These are phyloP conservation scores for Megaceryle maxima DNA, from an alignment of 2,113 vertebrate genomes.

Conservation along the genomic window DNA sequence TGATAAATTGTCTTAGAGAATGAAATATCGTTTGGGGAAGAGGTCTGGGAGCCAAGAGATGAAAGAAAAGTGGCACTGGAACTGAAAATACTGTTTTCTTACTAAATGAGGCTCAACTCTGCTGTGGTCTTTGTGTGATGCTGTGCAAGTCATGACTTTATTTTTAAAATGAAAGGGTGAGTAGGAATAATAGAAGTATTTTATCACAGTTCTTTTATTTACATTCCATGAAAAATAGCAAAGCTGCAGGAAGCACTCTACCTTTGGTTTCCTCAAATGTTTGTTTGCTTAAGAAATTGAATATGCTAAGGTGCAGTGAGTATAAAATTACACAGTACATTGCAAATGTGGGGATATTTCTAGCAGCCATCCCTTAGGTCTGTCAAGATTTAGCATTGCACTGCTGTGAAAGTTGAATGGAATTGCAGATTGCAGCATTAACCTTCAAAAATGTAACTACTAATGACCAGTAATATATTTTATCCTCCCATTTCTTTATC, in stretches of 20 bases:
- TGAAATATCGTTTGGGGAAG: not conserved
- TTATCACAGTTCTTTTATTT: not conserved
- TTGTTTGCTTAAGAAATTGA: slow-evolving; percentile 31
- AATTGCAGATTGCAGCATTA: not conserved
- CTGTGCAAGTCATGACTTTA: not conserved
- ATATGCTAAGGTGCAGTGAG: not conserved
- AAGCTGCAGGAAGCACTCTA: not conserved
- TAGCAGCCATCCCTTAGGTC: not conserved
- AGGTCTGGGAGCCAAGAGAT: not conserved
- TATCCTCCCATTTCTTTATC: not conserved
- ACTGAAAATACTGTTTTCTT: not conserved
- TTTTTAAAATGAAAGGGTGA: not conserved
- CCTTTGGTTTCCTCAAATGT: not conserved
- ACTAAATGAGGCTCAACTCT: not conserved
- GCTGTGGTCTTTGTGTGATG: not conserved
- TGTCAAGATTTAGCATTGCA: not conserved
- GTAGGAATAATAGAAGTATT: not conserved
- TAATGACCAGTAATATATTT: not conserved
- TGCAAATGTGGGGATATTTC: slow-evolving; percentile 3
- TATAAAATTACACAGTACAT: not conserved
- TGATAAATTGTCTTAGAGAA: not conserved
- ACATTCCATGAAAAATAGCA: not conserved
- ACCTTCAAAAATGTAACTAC: not conserved
- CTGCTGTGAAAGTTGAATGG: not conserved
- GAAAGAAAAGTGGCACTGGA: not conserved